A percentile compares a stretch with the other conserved stretches of the same genome.
Evolutionary conservation across 1,140 invertebrate genomes (phyloP).

Genomic region (Trachymyrmex cornetzi): DNA sequence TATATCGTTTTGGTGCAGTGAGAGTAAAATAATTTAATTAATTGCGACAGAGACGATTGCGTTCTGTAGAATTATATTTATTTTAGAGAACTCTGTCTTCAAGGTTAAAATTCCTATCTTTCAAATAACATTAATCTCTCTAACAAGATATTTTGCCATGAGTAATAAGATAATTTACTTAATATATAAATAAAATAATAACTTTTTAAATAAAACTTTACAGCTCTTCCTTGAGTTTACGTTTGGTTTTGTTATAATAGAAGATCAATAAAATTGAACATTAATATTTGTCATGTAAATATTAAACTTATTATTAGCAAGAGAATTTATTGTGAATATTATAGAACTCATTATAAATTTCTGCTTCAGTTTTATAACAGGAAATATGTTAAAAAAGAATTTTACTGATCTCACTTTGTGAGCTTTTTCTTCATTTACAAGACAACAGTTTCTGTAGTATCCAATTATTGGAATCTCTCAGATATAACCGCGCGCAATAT

Average conservation of each 20-base stretch:
- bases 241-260: not conserved
- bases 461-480: constrained; percentile 35
- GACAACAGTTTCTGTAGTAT: not conserved
- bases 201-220: not conserved
- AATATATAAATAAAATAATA: constrained; percentile 7
- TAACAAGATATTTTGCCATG: not conserved
- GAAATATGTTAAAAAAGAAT: not conserved
- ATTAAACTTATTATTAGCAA: not conserved
- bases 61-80: not conserved
- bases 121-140: not conserved
- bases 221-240: not conserved
- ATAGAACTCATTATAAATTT: constrained; percentile 13
- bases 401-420: not conserved
- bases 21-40: constrained; percentile 6
- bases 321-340: not conserved
- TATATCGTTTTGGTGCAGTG: not conserved
- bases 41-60: not conserved
- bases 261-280: not conserved
- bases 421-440: not conserved
- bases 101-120: not conserved
- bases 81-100: not conserved
- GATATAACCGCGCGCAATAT: constrained; percentile 25
- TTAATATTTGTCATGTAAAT: not conserved
- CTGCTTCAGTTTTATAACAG: not conserved
- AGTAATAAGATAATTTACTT: not conserved